These are phyloP conservation scores for Enteromius argenteus DNA, from an alignment of 2,797 vertebrate genomes.

Conservation along the genomic window DNA sequence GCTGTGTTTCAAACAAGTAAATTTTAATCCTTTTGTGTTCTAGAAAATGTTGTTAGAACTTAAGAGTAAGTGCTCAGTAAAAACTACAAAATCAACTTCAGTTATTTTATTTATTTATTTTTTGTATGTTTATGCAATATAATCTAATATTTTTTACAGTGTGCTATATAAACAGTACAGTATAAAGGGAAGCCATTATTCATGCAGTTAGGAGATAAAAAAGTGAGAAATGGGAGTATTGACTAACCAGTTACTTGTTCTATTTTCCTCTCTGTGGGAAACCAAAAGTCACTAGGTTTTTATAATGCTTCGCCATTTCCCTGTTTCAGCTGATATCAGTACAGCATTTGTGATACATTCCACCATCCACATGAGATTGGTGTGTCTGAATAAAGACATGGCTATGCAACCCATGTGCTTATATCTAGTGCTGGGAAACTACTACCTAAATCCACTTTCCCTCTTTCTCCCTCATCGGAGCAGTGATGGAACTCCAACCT, in stretches of 20 bases:
- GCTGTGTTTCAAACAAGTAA: not conserved
- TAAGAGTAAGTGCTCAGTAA: not conserved
- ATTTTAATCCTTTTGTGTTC: not conserved
- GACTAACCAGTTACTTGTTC: not conserved
- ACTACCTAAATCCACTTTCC: slow-evolving; percentile 26
- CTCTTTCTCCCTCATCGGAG: slow-evolving; percentile 21
- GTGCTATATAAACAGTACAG: not conserved
- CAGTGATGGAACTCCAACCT: slow-evolving; percentile 46
- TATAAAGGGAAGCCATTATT: not conserved
- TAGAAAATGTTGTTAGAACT: not conserved
- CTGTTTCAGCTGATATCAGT: slow-evolving; percentile 42
- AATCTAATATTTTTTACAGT: not conserved
- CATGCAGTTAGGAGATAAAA: not conserved
- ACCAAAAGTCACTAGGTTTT: slow-evolving; percentile 26
- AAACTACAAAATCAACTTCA: not conserved
- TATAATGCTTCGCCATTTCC: slow-evolving; percentile 12
- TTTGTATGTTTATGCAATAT: not conserved
- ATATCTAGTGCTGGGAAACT: slow-evolving; percentile 73
- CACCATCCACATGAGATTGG: slow-evolving; percentile 66
- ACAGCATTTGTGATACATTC: slow-evolving; percentile 22
- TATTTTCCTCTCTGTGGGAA: not conserved
- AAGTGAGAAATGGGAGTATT: not conserved
- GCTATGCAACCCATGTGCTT: slow-evolving; percentile 75
- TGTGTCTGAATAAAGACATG: slow-evolving; percentile 76
- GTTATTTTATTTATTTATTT: not conserved